Evolutionary conservation across 2,113 vertebrate genomes (phyloP), one percentile per base, ranked within the genome.

Genomic region (Ramphastos sulfuratus): DNA sequence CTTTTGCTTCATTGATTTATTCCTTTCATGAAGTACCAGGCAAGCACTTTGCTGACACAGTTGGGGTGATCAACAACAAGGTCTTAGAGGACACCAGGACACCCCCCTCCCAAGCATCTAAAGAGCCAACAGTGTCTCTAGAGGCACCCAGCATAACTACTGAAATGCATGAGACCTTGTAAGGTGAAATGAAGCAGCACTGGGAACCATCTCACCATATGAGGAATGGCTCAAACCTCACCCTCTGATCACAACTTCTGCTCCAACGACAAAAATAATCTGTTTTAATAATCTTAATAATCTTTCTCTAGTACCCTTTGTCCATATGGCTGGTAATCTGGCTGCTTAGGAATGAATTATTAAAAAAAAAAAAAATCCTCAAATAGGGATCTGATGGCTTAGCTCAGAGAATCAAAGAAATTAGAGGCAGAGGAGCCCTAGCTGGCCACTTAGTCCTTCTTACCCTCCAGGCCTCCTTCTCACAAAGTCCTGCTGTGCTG

Each of bases 241-340:
- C n/a, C 39, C 78, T 31, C 60, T 58, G 76, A 75, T 83, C 58
- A 75, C 37, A 92, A 81, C 54, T 96, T 89, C 89, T 85, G 21
- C 33, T 92, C 63, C 73, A 48, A 73, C 0, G 4, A n/a, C 60
- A 92, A 92, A 87, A 94, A 67, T 85, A 94, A 89, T 92, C 87
- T 94, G 82, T 83, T 87, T 94, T 96, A 96, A 96, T 93, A 96
- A 96, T 94, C 94, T 87, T 96, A 91, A 94, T 92, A 93, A 89
- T 93, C 94, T 89, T 93, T 54, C 82, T 74, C 79, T 77, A 9
- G 35, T 82, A 87, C 39, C 48, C 72, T 91, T 94, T 96, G 87
- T 85, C 95, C 95, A 95, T 94, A 95, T 92, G 93, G 90, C 82
- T 96, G 82, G 33, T 94, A 94, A 96, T 96, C 94, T 95, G 73